Base-by-base conservation (phyloP, 2,888 invertebrate genomes). In the Galerucella calmariensis region DNA sequence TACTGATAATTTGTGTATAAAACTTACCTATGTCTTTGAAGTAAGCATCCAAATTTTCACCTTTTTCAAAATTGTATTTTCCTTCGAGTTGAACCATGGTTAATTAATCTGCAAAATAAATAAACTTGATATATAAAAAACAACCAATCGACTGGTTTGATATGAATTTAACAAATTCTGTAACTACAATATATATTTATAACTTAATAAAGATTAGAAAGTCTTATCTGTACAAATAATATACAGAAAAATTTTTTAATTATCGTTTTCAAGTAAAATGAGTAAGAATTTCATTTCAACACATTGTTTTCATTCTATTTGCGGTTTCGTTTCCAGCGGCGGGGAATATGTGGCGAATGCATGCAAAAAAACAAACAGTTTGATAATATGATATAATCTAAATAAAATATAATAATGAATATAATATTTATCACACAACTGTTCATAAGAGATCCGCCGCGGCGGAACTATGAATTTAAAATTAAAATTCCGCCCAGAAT, bases 31-130 rank as follows among this genome's bases (percentile, higher is more conserved):
- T 87, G 69, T 90, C 90, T 83, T 88, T 88, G 80, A 91, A 92
- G 84, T 92, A 92, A 77, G 91, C 91, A 73, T 92, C 91, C 80
- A 92, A 87, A 85, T 92, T 91, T 83, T 92, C 92, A 86, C 91
- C 92, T 82, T 89, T 90, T 79, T 91, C 90, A 79, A 92, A 91
- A 80, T 90, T 89, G 85, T 92, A 93, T 84, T 90, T 91, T 81
- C 92, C 92, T 73, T 87, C 82, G 46, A 92, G 89, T 67, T 89
- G 85, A 69, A 88, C 88, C 92, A 92, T 92, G 81, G 84, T 87
- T 62, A 41, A 2, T 2, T 35, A 41, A 58, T 41, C 59, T 24
- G 59, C 56, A 20, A 56, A 56, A 10, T 48, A 11, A 46, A 46
- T 46, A 27, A 61, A 61, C 1, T 35, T 61, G 61, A 27, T 11